A percentile compares a stretch with the other conserved stretches of the same genome.
Conservation (phyloP, 35 echinoderm and acorn worm genomes). For the Heliocidaris erythrogramma region DNA sequence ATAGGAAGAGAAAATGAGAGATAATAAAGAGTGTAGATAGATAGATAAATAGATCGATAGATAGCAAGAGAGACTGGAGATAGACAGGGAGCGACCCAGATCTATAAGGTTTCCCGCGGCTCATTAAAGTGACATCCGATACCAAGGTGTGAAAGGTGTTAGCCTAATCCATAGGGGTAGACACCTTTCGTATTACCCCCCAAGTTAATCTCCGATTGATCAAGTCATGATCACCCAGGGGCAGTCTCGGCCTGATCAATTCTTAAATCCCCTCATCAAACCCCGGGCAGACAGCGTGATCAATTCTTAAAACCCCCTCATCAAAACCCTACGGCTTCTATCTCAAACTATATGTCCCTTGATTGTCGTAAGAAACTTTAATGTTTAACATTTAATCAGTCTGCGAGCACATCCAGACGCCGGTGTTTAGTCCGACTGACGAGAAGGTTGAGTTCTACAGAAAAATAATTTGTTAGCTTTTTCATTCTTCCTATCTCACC, state of each 20-base stretch:
- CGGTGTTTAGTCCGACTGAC: neutral
- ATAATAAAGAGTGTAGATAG: no score
- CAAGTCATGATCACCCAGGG: neutral
- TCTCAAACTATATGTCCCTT: no score
- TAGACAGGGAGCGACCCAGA: neutral
- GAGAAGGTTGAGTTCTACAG: neutral
- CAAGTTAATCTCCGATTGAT: neutral
- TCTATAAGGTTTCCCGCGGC: neutral
- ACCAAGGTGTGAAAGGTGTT: neutral
- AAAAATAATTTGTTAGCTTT: no score
- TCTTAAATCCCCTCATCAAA: no score
- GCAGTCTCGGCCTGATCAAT: neutral
- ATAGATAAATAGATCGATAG: neutral
- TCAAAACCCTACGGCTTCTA: no score
- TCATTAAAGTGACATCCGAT: constrained; percentile 10
- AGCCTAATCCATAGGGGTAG: neutral
- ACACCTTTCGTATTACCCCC: neutral
- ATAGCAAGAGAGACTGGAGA: neutral
- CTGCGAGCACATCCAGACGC: neutral
- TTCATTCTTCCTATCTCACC: no score
- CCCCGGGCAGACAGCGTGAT: no score
- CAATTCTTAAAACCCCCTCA: no score
- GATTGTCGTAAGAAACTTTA: neutral
- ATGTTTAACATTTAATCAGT: neutral
- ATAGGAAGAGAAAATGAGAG: neutral